Base-by-base conservation (phyloP, 1,140 invertebrate genomes). In the Drosophila littoralis region DNA sequence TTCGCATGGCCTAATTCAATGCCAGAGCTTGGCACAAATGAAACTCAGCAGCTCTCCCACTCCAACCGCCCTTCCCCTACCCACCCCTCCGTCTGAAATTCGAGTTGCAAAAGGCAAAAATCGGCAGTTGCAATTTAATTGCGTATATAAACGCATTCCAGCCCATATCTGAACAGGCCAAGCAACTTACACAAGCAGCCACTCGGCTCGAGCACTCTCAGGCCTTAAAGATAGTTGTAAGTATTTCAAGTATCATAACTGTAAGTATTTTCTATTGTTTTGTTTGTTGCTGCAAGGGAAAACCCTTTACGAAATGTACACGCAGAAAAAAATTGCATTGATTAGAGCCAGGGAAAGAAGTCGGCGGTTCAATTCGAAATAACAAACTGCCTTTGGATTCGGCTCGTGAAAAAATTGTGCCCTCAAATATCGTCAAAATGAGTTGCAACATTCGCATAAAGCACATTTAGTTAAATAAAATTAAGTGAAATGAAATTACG, bases 1-100 rank as follows among this genome's bases (percentile, higher is more conserved):
- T 52, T 52, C 38, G 32, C 52, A 54, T 67, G 40, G 46, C 48
- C 46, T 72, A 81, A 85, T 85, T 85, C 74, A 81, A 84, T 75
- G 68, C 42, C 60, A 69, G 50, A 63, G 51, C 60, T 51, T 35
- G 36, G 38, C 51, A 36, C 38, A 65, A 65, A 45, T 54, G 38
- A 45, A 42, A 63, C 42, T 63, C 38, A 15, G 17, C 17, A 15
- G 22, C 22, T 5, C 22, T 28, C 22, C 22, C 22, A 28, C 22
- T 28, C 17, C 22, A 22, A 3, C 22, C 22, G 4, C 22, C 0
- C 22, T 28, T 28, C 4, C 5, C 22, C 5, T 5, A 3, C 5
- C 4, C 22, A 5, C 4, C 22, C 22, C 4, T 5, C 12, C 7
- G 22, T 12, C 22, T 32, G 9, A n/a, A 40, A 40, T 40, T 40